A percentile compares a stretch with the other conserved stretches of the same genome.
Evolutionary conservation across 2,113 vertebrate species (phyloP).

Genomic region (Callopanchax toddi): DNA sequence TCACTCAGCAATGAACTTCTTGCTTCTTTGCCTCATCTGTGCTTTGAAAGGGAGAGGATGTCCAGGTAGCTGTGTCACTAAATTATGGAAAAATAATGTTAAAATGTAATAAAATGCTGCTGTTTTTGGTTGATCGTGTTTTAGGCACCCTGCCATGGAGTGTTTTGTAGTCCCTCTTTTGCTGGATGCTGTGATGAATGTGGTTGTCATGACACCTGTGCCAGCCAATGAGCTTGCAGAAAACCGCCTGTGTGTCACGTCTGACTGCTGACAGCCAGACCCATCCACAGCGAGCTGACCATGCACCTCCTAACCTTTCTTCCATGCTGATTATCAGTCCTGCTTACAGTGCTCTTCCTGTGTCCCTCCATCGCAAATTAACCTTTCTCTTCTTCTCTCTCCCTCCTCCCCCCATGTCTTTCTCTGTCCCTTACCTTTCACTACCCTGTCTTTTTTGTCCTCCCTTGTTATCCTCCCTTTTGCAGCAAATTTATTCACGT

Average conservation of each 20-base stretch:
- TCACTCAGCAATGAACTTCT: slow-evolving; percentile 29
- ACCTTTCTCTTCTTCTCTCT: slow-evolving; percentile 65
- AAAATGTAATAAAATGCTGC: neutral
- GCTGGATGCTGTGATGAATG: slow-evolving; percentile 44
- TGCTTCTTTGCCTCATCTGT: slow-evolving; percentile 1
- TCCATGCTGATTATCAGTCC: slow-evolving; percentile 70
- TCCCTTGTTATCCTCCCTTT: slow-evolving; percentile 79
- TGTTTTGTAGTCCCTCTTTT: neutral
- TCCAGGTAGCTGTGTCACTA: slow-evolving; percentile 38
- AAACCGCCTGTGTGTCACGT: slow-evolving; percentile 19
- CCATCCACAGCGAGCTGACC: slow-evolving; percentile 33
- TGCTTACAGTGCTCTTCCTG: slow-evolving; percentile 62
- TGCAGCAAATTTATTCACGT: slow-evolving; percentile 98
- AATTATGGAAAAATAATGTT: slow-evolving; percentile 38
- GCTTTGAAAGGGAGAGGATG: neutral
- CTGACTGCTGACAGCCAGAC: slow-evolving; percentile 24
- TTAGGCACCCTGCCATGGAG: neutral
- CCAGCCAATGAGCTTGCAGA: slow-evolving; percentile 37
- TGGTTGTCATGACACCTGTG: slow-evolving; percentile 48
- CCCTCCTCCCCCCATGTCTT: slow-evolving; percentile 14
- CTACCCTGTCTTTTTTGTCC: slow-evolving; percentile 27
- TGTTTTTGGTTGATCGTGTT: slow-evolving; percentile 15
- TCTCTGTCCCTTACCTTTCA: slow-evolving; percentile 28
- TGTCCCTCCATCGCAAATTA: slow-evolving; percentile 69
- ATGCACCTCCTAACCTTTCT: slow-evolving; percentile 64